These are phyloP conservation scores for Drosophila triauraria DNA, from an alignment of 1,140 invertebrate species.

Conservation along the genomic window DNA sequence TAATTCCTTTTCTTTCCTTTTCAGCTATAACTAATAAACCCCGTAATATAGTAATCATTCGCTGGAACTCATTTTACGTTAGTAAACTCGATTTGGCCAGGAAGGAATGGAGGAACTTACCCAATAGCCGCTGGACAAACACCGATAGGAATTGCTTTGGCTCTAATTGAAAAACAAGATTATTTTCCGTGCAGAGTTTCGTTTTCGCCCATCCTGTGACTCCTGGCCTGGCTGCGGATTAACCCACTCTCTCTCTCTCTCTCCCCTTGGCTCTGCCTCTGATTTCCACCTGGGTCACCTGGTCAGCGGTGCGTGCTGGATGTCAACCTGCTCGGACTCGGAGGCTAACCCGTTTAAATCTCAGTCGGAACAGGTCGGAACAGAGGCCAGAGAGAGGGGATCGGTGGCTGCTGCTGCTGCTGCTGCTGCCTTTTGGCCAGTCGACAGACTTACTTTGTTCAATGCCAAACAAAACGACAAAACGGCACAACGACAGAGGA, in stretches of 20 bases:
- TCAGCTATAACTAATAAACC: not conserved
- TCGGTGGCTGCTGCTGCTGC: not conserved
- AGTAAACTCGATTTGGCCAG: conserved; percentile 7
- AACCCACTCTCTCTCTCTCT: conserved; percentile 1
- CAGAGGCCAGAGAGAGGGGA: not conserved
- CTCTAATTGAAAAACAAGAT: conserved; percentile 39
- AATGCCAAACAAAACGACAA: conserved; percentile 49
- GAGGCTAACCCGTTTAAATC: conserved; percentile 59
- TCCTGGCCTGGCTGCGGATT: conserved; percentile 27
- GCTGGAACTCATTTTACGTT: not conserved
- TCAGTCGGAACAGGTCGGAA: conserved; percentile 8
- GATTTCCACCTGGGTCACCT: conserved; percentile 37
- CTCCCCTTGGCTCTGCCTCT: too few species aligned
- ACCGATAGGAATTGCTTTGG: conserved; percentile 21
- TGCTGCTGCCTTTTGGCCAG: conserved; percentile 51
- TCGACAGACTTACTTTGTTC: conserved; percentile 71
- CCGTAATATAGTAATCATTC: not conserved
- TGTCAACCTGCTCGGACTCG: conserved; percentile 50
- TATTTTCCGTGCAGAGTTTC: conserved; percentile 20
- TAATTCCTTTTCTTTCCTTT: not conserved
- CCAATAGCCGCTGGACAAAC: conserved; percentile 15
- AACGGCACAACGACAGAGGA: not conserved
- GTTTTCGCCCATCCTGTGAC: conserved; percentile 11
- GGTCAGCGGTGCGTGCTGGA: conserved; percentile 41
- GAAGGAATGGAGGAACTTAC: not conserved